Conservation (phyloP, 2,797 vertebrate genomes). For the Coracias cyanogaster region DNA sequence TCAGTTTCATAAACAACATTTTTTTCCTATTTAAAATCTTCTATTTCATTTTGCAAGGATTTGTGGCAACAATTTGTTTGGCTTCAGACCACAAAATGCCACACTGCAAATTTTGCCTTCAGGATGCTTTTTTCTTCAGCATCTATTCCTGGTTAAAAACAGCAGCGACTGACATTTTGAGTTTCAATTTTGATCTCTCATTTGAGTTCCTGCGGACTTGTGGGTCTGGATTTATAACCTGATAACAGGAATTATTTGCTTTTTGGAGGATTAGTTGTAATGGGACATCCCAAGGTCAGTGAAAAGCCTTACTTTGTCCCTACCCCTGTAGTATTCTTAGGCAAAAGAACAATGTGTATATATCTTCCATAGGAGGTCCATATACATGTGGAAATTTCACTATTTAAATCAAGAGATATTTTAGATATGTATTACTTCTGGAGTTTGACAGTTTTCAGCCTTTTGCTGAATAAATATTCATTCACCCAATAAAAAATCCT, state of each 20-base stretch:
- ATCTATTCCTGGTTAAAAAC: neutral
- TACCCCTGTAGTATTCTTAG: neutral
- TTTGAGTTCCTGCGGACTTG: neutral
- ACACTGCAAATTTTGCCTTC: neutral
- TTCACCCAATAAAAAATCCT: neutral
- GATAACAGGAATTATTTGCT: neutral
- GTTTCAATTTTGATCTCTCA: neutral
- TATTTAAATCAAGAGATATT: neutral
- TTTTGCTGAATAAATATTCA: neutral
- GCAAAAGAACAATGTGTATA: neutral
- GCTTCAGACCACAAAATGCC: neutral
- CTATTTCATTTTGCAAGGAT: neutral
- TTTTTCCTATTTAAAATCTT: neutral
- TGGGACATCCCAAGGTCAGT: neutral
- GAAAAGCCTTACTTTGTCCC: neutral
- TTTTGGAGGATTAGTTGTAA: neutral
- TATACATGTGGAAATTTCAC: neutral
- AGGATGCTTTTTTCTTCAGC: neutral
- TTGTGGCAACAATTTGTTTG: neutral
- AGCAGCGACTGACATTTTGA: neutral
- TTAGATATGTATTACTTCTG: neutral
- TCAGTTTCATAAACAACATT: neutral
- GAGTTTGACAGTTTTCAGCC: neutral
- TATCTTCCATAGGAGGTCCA: neutral
- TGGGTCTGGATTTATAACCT: neutral